Evolutionary conservation across 2,888 invertebrate genomes (phyloP).

Genomic region (Ferrisia virgata): DNA sequence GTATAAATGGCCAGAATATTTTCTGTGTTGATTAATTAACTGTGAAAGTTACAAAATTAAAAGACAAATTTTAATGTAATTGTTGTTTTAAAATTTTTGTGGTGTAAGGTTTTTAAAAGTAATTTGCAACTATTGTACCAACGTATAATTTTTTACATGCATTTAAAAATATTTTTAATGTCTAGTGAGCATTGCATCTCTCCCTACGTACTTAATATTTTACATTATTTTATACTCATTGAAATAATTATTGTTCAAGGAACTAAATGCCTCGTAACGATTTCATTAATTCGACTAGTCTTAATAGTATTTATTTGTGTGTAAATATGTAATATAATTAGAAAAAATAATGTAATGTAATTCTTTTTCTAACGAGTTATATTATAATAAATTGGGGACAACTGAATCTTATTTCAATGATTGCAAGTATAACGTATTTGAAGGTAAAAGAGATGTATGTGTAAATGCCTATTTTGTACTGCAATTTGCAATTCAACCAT

Average conservation of each 20-base stretch:
- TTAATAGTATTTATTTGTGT: neutral
- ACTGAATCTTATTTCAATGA: neutral
- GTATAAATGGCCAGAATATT: neutral
- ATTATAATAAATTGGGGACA: neutral
- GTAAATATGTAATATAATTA: neutral
- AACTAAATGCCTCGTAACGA: conserved; percentile 11
- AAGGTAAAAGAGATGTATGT: too few relatives aligned
- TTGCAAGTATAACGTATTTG: too few relatives aligned
- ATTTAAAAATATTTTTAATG: neutral
- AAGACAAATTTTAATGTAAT: conserved; percentile 1
- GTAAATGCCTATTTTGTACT: too few relatives aligned
- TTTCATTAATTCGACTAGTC: neutral
- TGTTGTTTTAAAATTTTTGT: conserved; percentile 33
- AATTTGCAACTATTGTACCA: neutral
- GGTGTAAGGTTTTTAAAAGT: neutral
- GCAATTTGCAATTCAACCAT: too few relatives aligned
- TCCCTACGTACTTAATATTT: neutral
- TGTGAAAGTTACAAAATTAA: neutral
- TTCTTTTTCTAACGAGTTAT: neutral
- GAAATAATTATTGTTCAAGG: neutral
- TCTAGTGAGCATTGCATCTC: neutral
- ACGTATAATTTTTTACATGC: neutral
- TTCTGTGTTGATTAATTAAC: neutral
- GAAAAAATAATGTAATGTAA: neutral
- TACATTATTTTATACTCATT: neutral